Evolutionary conservation across 2,888 invertebrate species (phyloP), one percentile per base, ranked within the genome.

Genomic region (Lasioglossum calceatum): DNA sequence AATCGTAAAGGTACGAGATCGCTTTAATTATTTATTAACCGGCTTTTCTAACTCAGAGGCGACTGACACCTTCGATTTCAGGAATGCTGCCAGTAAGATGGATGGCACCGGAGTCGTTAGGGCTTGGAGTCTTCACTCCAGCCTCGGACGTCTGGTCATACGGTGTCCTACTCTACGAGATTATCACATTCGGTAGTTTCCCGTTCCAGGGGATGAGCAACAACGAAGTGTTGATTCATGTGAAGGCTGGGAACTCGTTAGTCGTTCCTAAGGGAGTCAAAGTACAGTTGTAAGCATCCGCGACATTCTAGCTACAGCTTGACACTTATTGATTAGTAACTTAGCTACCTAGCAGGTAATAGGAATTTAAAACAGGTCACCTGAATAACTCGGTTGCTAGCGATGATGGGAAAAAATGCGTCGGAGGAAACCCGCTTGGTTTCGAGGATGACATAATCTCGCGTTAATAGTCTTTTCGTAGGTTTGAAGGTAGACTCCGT

Each of bases 51-150:
- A 54, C 23, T 8, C 12, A 1, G 73, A 32, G n/a, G 0, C 1
- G 2, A 64, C 19, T 16, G 64, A 64, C 7, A 64, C 16, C 23
- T 67, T 44, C 32, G 8, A 5, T 27, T 67, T 16, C 50, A 96
- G 97, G 96, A 42, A 97, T 98, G 97, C 95, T 98, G 89, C 98
- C 98, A 0, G 98, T 98, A 14, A 96, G 98, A 86, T 99, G 99
- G 98, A 98, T 99, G 98, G 97, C 98, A 1, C 98, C 98, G 0
- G 99, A 99, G 95, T 97, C 98, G 90, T 95, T 99, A 27, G 97
- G 97, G 4, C 96, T 97, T 42, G 98, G 98, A 19, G 96, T 98
- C 80, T 99, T 98, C 95, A 98, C 98, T 0, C 97, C 98, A 36
- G 97, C 97, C 61, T 98, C 98, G 0, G 99, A 99, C 95, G 97